A percentile compares a stretch with the other conserved stretches of the same genome.
Conservation (phyloP, 2,113 vertebrate species). For the Uropsilus gracilis region DNA sequence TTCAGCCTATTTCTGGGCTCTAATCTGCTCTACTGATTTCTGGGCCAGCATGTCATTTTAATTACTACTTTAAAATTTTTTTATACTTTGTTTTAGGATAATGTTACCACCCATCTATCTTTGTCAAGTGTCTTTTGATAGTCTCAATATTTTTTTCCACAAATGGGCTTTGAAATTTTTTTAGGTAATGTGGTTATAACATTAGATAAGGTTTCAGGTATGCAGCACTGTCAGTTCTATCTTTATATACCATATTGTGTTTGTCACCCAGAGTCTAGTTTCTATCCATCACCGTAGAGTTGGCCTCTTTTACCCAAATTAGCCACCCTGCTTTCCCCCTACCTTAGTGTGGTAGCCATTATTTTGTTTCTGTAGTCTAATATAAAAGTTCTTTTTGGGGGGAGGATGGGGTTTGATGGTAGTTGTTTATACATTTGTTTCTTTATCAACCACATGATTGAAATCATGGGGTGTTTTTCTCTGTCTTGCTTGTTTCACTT, state of each 20-base stretch:
- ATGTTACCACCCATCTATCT: not conserved
- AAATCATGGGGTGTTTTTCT: not conserved
- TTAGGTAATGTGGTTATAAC: not conserved
- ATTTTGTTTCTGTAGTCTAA: not conserved
- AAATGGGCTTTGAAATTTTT: conserved; percentile 50
- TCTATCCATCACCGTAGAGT: not conserved
- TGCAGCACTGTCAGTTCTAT: not conserved
- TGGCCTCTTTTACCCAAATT: not conserved
- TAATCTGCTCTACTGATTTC: conserved; percentile 19
- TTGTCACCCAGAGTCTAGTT: not conserved
- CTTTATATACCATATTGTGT: not conserved
- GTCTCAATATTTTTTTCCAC: not conserved
- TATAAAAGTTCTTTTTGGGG: no score
- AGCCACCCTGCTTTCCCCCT: not conserved
- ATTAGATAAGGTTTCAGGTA: not conserved
- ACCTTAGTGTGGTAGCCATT: not conserved
- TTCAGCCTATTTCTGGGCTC: conserved; percentile 38
- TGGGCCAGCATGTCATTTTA: conserved; percentile 46
- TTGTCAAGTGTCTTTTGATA: conserved; percentile 49
- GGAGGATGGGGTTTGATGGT: not conserved
- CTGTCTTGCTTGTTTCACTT: no score
- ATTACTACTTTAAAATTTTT: conserved; percentile 37
- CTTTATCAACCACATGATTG: not conserved
- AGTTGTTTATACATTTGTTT: not conserved
- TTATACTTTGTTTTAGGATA: conserved; percentile 41